These are phyloP conservation scores for Oryzias javanicus DNA, from an alignment of 2,113 vertebrate species.

Conservation along the genomic window DNA sequence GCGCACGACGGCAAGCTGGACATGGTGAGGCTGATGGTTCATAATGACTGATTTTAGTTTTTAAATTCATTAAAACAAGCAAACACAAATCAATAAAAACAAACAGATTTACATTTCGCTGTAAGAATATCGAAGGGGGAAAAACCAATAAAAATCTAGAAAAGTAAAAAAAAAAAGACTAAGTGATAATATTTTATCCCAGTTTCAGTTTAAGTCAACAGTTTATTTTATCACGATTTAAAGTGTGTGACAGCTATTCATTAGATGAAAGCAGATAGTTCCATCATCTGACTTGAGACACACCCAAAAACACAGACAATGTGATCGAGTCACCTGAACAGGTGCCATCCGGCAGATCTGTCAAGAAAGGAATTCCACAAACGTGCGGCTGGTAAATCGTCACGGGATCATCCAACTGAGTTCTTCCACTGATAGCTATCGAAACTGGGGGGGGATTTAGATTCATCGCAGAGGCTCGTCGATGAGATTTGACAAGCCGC, in stretches of 20 bases:
- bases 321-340: neutral
- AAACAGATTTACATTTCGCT: too few species aligned
- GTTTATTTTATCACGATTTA: conserved; percentile 5
- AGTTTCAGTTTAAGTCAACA: neutral
- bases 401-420: neutral
- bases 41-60: neutral
- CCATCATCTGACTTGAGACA: neutral
- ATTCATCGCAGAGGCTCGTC: neutral
- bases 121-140: too few species aligned
- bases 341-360: neutral
- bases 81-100: neutral
- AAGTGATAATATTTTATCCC: neutral
- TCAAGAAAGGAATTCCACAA: neutral
- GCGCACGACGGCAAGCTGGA: conserved; percentile 73
- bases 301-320: neutral
- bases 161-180: neutral
- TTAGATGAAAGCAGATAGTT: conserved; percentile 13
- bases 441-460: neutral
- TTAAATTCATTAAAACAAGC: neutral
- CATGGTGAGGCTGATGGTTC: conserved; percentile 77
- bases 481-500: neutral
- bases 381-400: neutral
- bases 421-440: conserved; percentile 38
- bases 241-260: conserved; percentile 2
- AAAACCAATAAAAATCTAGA: neutral